These are phyloP conservation scores for Cassiopea andromeda DNA, from an alignment of 30 jellyfish, hydroid and myxozoan species.

Conservation along the genomic window DNA sequence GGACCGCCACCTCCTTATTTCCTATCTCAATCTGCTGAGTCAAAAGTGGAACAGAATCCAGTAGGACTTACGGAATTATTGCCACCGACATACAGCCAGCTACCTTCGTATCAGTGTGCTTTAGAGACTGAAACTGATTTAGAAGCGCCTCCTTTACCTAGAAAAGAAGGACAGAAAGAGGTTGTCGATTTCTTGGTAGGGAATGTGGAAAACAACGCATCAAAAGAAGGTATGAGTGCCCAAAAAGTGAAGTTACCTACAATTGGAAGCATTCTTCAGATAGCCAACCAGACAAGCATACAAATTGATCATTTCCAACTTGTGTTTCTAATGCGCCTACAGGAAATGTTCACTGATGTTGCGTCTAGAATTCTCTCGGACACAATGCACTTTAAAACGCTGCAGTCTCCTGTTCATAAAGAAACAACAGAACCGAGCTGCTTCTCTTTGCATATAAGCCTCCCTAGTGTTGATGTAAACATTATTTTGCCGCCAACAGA, in stretches of 20 bases:
- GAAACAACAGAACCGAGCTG: conserved; percentile 3
- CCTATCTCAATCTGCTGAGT: neutral
- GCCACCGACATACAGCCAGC: conserved; percentile 38
- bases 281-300: conserved; percentile 63
- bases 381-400: conserved; percentile 50
- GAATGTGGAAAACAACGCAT: neutral
- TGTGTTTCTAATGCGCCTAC: conserved; percentile 81
- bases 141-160: conserved; percentile 53
- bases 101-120: conserved; percentile 51
- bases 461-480: conserved; percentile 77
- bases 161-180: neutral
- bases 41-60: neutral
- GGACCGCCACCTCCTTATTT: conserved; percentile 77
- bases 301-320: conserved; percentile 97
- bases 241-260: conserved; percentile 41
- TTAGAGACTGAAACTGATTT: neutral
- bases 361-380: conserved; percentile 66
- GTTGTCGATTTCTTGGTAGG: neutral
- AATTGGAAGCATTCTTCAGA: conserved; percentile 65
- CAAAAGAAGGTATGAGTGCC: neutral
- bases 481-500: conserved; percentile 76
- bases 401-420: conserved; percentile 45
- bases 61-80: conserved; percentile 16
- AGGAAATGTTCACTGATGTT: conserved; percentile 78
- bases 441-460: conserved; percentile 63